Base-by-base conservation (phyloP, 2,113 vertebrate genomes). In the Cyanocitta stelleri region DNA sequence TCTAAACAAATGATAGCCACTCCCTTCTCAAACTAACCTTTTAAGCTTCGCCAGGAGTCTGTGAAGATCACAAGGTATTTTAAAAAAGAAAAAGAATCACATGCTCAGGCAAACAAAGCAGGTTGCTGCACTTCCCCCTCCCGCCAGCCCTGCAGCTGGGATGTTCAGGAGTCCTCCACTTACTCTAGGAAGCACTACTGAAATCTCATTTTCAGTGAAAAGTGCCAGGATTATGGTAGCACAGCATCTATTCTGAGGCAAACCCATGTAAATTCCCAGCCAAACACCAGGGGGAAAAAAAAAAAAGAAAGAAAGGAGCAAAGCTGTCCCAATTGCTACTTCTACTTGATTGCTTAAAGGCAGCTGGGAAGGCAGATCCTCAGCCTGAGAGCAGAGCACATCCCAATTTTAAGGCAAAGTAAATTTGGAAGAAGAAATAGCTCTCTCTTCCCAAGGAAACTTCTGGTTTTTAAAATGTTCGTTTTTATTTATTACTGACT, bases 1-100 rank as follows among this genome's bases (percentile, higher is more conserved):
- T 96, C 95, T 96, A 96, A 97, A 94, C 87, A 96, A 97, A 94
- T n/a, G 75, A 27, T 90, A 88, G 76, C 71, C 88, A 81, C 95
- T 96, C 93, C 91, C 76, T 95, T 52, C 69, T 86, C 72, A 39
- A 77, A 44, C 22, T 49, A 95, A 81, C 82, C 87, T 96, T 94
- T 96, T 78, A 96, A 95, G 88, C 76, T 67, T 80, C 0, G 93
- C 95, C 96, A 96, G 83, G 63, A 92, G 76, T 58, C 87, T 90
- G 48, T 18, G 75, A 93, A 90, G 94, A 96, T 96, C 94, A 93
- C 85, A 91, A 94, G 82, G 92, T 94, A 90, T 41, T 46, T 9
- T 54, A 22, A 27, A 44, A 3, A 7, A 32, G 35, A 30, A 27
- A 43, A 76, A 33, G 52, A 58, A 37, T 73, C 62, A 49, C 89